Percentiles rank a stretch among this genome's conserved stretches.
phyloP scores from a whole-genome alignment of 2,797 vertebrate species.

The Spinibarbus caldwelli region DNA sequence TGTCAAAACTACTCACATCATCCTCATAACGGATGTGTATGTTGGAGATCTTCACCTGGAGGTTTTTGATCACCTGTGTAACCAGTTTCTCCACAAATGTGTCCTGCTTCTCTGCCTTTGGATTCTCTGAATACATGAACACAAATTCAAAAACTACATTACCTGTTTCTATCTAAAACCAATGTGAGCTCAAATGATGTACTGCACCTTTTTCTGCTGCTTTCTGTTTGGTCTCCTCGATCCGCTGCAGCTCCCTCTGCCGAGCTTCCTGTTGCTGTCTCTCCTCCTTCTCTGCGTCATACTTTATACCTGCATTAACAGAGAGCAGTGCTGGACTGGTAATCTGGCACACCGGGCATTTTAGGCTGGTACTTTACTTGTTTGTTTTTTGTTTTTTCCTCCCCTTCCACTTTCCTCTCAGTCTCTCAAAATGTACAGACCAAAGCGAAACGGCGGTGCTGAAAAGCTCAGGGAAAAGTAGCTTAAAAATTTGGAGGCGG shows the following conservation, averaged over 20 bases:
- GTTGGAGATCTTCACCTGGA: constrained; percentile 96
- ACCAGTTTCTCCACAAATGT: constrained; percentile 95
- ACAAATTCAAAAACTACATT: neutral
- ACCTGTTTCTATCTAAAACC: neutral
- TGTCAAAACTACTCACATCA: constrained; percentile 83
- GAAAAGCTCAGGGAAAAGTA: no score
- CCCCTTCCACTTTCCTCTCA: no score
- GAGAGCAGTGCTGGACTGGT: neutral
- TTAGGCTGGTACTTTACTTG: no score
- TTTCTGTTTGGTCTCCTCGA: constrained; percentile 95
- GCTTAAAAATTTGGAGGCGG: no score
- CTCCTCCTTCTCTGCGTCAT: constrained; percentile 94
- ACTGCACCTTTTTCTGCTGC: constrained; percentile 88
- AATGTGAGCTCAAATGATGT: neutral
- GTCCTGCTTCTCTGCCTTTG: constrained; percentile 87
- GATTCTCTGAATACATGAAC: constrained; percentile 79
- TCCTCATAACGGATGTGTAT: constrained; percentile 98
- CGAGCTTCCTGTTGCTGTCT: constrained; percentile 90
- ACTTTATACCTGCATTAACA: constrained; percentile 86
- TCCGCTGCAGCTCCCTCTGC: constrained; percentile 91
- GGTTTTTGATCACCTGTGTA: constrained; percentile 98
- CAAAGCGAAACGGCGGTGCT: no score
- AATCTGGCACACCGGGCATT: no score
- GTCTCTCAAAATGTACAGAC: no score
- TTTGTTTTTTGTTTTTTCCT: no score